phyloP scores from a whole-genome alignment of 2,113 vertebrate species.

The Dryoscopus gambensis region DNA sequence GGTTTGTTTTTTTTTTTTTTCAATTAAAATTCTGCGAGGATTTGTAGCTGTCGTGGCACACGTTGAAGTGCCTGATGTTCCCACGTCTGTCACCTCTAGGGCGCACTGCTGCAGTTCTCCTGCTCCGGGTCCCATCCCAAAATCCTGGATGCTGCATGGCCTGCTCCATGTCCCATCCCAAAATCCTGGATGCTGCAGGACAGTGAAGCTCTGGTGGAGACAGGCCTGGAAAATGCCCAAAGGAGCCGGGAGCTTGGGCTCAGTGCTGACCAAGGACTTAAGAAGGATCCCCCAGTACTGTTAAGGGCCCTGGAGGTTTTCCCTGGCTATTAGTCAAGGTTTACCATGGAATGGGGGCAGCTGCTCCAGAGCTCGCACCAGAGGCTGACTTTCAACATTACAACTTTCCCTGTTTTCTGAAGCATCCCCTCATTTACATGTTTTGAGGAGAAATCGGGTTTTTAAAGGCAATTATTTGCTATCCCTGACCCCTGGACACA shows the following conservation, averaged over 20 bases:
- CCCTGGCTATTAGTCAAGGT: neutral
- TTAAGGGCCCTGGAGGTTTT: neutral
- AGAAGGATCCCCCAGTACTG: neutral
- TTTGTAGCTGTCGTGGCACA: neutral
- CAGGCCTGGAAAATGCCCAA: neutral
- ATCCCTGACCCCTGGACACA: neutral
- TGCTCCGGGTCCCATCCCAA: neutral
- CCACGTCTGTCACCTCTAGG: slow-evolving; percentile 30
- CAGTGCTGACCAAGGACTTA: neutral
- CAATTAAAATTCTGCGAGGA: slow-evolving; percentile 42
- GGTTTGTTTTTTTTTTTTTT: neutral
- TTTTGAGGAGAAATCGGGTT: neutral
- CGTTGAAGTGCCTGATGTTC: neutral
- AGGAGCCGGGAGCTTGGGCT: neutral
- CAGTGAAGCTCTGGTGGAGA: neutral
- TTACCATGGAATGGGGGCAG: neutral
- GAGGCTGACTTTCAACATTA: neutral
- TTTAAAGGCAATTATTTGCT: neutral
- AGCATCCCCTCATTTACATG: neutral
- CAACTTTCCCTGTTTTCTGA: neutral
- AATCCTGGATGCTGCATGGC: neutral
- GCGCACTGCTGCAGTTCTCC: slow-evolving; percentile 36
- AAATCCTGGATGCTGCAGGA: neutral
- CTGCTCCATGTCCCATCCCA: neutral
- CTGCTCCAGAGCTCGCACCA: neutral